Evolutionary conservation across 2,113 vertebrate genomes (phyloP), one percentile per base, ranked within the genome.

Genomic region (Ameiurus melas): DNA sequence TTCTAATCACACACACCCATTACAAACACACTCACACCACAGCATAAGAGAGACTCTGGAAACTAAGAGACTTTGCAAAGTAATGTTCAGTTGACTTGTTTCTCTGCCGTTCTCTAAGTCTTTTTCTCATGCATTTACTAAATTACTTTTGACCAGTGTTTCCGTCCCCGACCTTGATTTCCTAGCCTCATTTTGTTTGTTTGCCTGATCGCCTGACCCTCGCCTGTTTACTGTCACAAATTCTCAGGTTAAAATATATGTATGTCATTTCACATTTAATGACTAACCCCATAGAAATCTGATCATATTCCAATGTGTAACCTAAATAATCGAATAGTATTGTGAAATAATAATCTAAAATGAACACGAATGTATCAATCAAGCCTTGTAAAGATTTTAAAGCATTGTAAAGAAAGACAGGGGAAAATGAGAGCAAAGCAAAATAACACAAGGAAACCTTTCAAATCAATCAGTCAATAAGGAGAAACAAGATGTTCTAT

Each of bases 391-490:
- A n/a, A 17, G 19, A 79, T 80, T 80, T 33, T 17, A 57, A 30
- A 19, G 27, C 5, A 53, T n/a, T 53, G 12, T 79, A 79, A 51
- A 30, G 85, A 90, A 90, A 70, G 22, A 84, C 82, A 43, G 17
- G 20, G 62, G 12, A 53, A 53, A 55, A 14, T 30, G 68, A 58
- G 30, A 27, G 80, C 58, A 20, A 78, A 53, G 57, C 33, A 71
- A 64, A 84, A 77, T 12, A 88, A n/a, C n/a, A 75, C 89, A 92
- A 92, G 85, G 17, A 30, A 73, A 30, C 36, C 36, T 83, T 60
- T 73, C 5, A 88, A 89, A 68, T 75, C 20, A 77, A 13, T 47
- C 25, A 84, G 47, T 62, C 51, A 83, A 13, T 36, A 71, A 53
- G 60, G 64, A 60, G n/a, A 79, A 88, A 84, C 78, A 68, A 53